Percentiles rank a stretch among this genome's conserved stretches.
Evolutionary conservation across 37 sponge, comb jelly and placozoan genomes (phyloP).

Genomic region (Diacarnus erythraeanus): DNA sequence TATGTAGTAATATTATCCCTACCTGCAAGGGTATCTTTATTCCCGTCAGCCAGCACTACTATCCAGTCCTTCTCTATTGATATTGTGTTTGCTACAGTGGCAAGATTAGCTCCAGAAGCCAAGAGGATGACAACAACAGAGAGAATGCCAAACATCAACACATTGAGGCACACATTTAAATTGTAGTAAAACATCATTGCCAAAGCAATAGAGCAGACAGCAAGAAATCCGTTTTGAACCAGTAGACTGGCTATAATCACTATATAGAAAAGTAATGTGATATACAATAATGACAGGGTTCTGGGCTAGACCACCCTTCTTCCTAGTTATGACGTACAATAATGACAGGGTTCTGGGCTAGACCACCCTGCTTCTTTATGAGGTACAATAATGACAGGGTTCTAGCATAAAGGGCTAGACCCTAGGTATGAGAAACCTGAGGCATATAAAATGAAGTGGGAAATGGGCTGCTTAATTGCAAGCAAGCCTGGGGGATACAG

Average conservation of each 20-base stretch:
- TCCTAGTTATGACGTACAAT: too few species aligned
- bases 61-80: slow-evolving; percentile 97
- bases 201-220: slow-evolving; percentile 34
- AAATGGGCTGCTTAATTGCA: too few species aligned
- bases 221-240: slow-evolving; percentile 64
- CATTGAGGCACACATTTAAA: slow-evolving; percentile 32
- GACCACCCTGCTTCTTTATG: too few species aligned
- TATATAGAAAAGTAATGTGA: slow-evolving; percentile 1
- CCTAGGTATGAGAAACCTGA: too few species aligned
- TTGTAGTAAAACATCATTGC: slow-evolving; percentile 43
- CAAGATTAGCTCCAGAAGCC: slow-evolving; percentile 75
- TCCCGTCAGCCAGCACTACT: slow-evolving; percentile 83
- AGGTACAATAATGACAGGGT: too few species aligned
- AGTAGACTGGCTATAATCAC: slow-evolving; percentile 34
- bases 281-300: too few species aligned
- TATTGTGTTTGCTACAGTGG: slow-evolving; percentile 84
- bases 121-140: slow-evolving; percentile 54
- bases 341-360: too few species aligned
- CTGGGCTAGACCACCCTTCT: too few species aligned
- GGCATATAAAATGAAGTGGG: too few species aligned
- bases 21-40: slow-evolving; percentile 79
- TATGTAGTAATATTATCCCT: background rate
- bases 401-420: too few species aligned
- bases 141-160: slow-evolving; percentile 26
- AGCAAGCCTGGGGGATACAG: too few species aligned